Evolutionary conservation across 2,888 invertebrate genomes (phyloP).

Genomic region (Ashinkailepas kermadecensis): DNA sequence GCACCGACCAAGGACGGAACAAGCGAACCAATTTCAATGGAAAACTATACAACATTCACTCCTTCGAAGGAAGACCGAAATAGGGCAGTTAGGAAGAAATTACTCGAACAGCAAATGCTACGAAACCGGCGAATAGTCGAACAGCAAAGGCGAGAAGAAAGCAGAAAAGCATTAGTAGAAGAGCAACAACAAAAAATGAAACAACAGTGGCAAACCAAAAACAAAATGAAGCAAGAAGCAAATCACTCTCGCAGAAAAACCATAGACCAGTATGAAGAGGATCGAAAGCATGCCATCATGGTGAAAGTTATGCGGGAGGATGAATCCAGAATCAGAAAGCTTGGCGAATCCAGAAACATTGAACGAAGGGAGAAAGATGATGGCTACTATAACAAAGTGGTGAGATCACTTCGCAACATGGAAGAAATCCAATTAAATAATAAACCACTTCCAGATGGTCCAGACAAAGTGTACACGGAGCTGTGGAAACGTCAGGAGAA

Average conservation of each 20-base stretch:
- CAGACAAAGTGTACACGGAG: not conserved
- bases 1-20: not conserved
- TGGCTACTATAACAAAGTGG: not conserved
- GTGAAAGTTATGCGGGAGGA: not conserved
- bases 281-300: not conserved
- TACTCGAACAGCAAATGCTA: not conserved
- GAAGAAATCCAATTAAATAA: not conserved
- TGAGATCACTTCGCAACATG: not conserved
- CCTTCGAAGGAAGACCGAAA: not conserved
- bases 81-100: not conserved
- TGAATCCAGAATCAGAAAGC: not conserved
- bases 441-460: not conserved
- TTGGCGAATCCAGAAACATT: not conserved
- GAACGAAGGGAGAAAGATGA: not conserved
- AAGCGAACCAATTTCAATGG: not conserved
- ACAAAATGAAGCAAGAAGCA: constrained; percentile 1
- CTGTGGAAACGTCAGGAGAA: not conserved
- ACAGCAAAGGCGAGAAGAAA: not conserved
- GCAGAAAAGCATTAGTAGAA: not conserved
- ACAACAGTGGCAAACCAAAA: constrained; percentile 11
- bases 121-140: not conserved
- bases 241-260: not conserved
- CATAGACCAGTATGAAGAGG: not conserved
- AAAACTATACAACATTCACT: not conserved
- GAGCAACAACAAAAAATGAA: constrained; percentile 11